Base-by-base conservation (phyloP, 2,888 invertebrate genomes). In the Ophonus ardosiacus region DNA sequence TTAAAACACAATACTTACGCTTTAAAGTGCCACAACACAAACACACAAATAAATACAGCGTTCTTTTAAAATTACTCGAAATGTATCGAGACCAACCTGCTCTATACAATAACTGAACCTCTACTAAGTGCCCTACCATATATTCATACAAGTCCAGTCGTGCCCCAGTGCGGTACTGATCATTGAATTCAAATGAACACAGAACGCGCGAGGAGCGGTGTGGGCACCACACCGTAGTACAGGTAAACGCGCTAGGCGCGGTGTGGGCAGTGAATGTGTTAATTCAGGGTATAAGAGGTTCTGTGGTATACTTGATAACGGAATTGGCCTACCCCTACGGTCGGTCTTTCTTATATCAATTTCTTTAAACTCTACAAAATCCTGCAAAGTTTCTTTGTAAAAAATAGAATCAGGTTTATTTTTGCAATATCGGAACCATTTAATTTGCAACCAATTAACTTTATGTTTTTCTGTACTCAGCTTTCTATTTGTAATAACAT, bases 1-100 rank as follows among this genome's bases (percentile, higher is more conserved):
- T 13, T 65, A 65, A 65, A 65, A 65, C 18, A 65, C 65, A 65
- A 18, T 18, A 65, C 17, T 65, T 17, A 65, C 65, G 21, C 65
- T 65, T 65, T 65, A 65, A 65, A 65, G 65, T n/a, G 65, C 65
- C 65, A 18, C 65, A 65, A 65, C 65, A 65, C 65, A 65, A 65
- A 65, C 18, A 18, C 31, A 10, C 31, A 65, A 65, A 17, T 65
- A 65, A 65, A 65, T 18, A 21, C 13, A 65, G 21, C 21, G 65
- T 65, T 65, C 6, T 65, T 65, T 65, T 65, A 65, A 18, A 18
- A 65, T 13, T 7, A 13, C 17, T 18, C 24, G 1, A n/a, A 65
- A 65, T 0, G 21, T 18, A 7, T 15, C 7, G 65, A 18, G 21
- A 65, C 65, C 21, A 65, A 24, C 65, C 24, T 18, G 21, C 31